Evolutionary conservation across 2,797 vertebrate species (phyloP).

Genomic region (Taenioides sp.): DNA sequence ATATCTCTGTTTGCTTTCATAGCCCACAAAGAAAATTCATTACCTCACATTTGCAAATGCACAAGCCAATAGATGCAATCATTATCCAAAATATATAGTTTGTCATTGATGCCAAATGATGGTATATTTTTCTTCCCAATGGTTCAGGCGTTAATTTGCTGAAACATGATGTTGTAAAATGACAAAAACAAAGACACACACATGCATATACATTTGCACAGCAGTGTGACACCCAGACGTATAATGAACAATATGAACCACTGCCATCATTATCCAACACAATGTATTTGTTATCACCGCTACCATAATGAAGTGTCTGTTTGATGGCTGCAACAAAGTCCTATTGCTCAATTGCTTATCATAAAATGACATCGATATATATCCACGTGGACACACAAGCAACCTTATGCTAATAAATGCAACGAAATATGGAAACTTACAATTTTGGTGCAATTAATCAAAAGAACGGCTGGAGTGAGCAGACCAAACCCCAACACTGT

Average conservation of each 20-base stretch:
- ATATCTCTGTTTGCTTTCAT: conserved; percentile 64
- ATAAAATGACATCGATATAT: conserved; percentile 72
- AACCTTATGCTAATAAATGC: conserved; percentile 27
- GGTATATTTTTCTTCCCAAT: conserved; percentile 70
- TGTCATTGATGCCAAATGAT: conserved; percentile 70
- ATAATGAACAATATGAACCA: conserved; percentile 75
- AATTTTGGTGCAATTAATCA: conserved; percentile 65
- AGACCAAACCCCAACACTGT: conserved; percentile 27
- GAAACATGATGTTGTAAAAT: conserved; percentile 73
- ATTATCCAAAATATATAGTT: conserved; percentile 74
- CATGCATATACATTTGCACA: conserved; percentile 50
- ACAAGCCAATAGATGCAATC: conserved; percentile 66
- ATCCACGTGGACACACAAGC: conserved; percentile 48
- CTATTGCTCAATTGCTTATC: conserved; percentile 71
- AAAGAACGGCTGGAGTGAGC: conserved; percentile 42
- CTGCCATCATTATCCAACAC: conserved; percentile 74
- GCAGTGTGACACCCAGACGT: conserved; percentile 63
- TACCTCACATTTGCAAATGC: conserved; percentile 69
- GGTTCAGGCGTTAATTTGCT: conserved; percentile 73
- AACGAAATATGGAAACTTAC: conserved; percentile 31
- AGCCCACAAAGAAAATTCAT: conserved; percentile 65
- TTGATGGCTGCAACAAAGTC: conserved; percentile 72
- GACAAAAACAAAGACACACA: conserved; percentile 63
- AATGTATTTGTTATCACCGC: conserved; percentile 74
- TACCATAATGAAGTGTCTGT: conserved; percentile 75